Conservation (phyloP, 1,140 invertebrate species). For the Berghia stephanieae region DNA sequence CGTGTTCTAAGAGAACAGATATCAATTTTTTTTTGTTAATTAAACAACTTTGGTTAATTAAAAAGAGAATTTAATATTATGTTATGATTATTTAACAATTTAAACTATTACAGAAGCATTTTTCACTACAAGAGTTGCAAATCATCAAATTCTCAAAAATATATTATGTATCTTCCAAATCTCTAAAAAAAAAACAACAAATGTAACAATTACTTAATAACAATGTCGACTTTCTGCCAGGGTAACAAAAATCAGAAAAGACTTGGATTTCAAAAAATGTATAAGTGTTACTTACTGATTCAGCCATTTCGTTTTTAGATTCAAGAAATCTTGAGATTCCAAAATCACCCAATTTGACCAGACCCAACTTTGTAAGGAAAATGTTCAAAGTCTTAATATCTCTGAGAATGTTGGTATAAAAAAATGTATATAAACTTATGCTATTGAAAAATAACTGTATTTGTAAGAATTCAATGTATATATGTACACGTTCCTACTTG, state of each 20-base stretch:
- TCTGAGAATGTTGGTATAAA: conserved; percentile 45
- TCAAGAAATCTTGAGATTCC: conserved; percentile 66
- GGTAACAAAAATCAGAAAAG: too few relatives aligned
- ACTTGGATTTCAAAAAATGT: conserved; percentile 27
- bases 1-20: too few relatives aligned
- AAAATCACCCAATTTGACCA: conserved; percentile 67
- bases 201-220: too few relatives aligned
- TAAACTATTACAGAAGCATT: too few relatives aligned
- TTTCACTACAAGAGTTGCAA: too few relatives aligned
- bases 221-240: too few relatives aligned
- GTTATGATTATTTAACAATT: too few relatives aligned
- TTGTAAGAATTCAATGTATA: not conserved
- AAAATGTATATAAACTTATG: not conserved
- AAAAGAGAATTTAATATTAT: too few relatives aligned
- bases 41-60: too few relatives aligned
- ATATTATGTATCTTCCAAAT: too few relatives aligned
- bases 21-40: too few relatives aligned
- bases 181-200: too few relatives aligned
- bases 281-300: conserved; percentile 54
- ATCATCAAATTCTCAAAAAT: not conserved
- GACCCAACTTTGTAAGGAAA: conserved; percentile 63
- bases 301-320: conserved; percentile 55
- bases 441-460: not conserved
- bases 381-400: conserved; percentile 67
- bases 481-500: not conserved